phyloP scores from a whole-genome alignment of 1,140 invertebrate genomes.

The Panagrolaimus sp. region DNA sequence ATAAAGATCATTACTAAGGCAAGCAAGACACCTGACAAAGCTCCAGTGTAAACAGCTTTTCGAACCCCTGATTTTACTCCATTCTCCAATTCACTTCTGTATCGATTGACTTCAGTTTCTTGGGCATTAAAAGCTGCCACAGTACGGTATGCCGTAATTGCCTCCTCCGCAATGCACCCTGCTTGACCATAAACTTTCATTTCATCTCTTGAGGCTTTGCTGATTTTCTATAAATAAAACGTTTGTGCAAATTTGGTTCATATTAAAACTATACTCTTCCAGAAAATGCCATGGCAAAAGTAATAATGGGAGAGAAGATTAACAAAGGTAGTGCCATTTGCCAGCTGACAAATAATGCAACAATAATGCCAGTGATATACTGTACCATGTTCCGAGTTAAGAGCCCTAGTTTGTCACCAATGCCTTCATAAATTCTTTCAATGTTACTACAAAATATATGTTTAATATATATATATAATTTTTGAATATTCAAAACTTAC shows the following conservation, averaged over 20 bases:
- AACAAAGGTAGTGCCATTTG: constrained; percentile 44
- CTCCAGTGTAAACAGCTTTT: constrained; percentile 47
- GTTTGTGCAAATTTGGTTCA: background rate
- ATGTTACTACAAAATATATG: constrained; percentile 68
- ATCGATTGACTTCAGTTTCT: constrained; percentile 65
- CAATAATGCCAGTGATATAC: constrained; percentile 35
- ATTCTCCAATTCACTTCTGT: constrained; percentile 32
- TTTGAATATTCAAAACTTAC: constrained; percentile 64
- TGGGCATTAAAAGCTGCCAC: constrained; percentile 77
- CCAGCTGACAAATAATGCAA: constrained; percentile 47
- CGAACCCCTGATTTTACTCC: constrained; percentile 38
- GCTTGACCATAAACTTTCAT: constrained; percentile 72
- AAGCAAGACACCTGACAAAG: constrained; percentile 31
- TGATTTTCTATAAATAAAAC: constrained; percentile 39
- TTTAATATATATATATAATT: constrained; percentile 1
- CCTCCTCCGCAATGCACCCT: constrained; percentile 75
- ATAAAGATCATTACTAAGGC: constrained; percentile 31
- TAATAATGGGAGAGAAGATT: constrained; percentile 35
- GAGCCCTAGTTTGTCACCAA: constrained; percentile 78
- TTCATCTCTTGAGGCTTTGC: constrained; percentile 67
- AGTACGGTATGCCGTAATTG: constrained; percentile 70
- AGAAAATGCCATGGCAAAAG: constrained; percentile 27
- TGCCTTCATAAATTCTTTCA: constrained; percentile 78
- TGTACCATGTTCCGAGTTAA: constrained; percentile 65
- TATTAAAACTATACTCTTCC: constrained; percentile 23